phyloP scores from a whole-genome alignment of 2,797 vertebrate genomes.

The Hephaestus fuliginosus region DNA sequence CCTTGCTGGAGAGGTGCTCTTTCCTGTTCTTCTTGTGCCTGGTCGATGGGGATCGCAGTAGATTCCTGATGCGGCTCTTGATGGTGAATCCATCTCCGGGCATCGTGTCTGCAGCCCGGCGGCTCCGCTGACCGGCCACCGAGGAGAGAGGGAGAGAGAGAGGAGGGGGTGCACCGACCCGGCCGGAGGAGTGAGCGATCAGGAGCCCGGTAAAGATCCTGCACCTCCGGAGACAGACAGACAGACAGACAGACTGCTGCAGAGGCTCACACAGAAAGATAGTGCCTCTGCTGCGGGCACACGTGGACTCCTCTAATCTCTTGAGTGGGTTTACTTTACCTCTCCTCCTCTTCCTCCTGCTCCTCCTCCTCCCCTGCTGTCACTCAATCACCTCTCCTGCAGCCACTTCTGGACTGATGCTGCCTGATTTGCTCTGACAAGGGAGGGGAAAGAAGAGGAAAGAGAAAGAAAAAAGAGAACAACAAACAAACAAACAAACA shows the following conservation, averaged over 20 bases:
- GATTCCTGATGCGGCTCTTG: constrained; percentile 79
- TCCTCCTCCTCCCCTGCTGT: too few relatives aligned
- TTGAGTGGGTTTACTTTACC: constrained; percentile 26
- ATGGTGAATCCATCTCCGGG: constrained; percentile 78
- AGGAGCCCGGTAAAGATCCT: constrained; percentile 24
- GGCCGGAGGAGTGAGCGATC: background rate
- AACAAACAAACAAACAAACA: too few relatives aligned
- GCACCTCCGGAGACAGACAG: background rate
- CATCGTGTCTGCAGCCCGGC: constrained; percentile 47
- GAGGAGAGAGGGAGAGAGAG: too few relatives aligned
- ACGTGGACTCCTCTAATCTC: constrained; percentile 63
- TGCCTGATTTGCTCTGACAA: background rate
- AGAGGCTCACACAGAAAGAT: constrained; percentile 33
- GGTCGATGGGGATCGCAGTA: constrained; percentile 79
- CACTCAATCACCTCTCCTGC: background rate
- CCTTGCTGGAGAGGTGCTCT: constrained; percentile 71
- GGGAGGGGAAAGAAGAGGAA: too few relatives aligned
- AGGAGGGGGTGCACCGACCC: too few relatives aligned
- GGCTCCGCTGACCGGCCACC: constrained; percentile 8
- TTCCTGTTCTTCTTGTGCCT: constrained; percentile 64
- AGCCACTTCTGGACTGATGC: constrained; percentile 12
- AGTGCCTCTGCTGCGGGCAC: constrained; percentile 43
- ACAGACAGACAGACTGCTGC: background rate
- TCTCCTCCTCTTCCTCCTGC: too few relatives aligned
- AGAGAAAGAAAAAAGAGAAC: too few relatives aligned